Evolutionary conservation across 1,140 invertebrate species (phyloP), one percentile per base, ranked within the genome.

Genomic region (Anoplophora glabripennis): DNA sequence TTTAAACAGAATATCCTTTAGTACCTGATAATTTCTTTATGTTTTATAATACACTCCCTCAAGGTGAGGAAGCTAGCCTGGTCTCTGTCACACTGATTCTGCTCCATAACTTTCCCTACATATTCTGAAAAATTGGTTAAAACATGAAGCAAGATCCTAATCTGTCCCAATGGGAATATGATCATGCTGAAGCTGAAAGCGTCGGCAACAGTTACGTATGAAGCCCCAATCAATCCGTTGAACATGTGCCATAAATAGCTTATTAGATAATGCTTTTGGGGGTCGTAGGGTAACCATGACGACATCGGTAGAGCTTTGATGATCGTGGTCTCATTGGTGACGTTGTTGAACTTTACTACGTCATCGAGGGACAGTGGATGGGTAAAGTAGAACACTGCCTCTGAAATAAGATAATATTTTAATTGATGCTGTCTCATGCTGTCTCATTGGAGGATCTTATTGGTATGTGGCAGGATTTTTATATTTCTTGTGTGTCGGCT

Each of bases 251-350:
- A 62, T 4, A 53, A 3, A n/a, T 57, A 62, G 18, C 47, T 37
- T 57, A 38, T 34, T 28, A 56, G 18, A 41, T 61, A 61, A n/a
- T 52, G 34, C 7, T 41, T 42, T 42, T 61, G 59, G 15, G 56
- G 47, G 21, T 61, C 54, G 40, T 51, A 61, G 4, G 59, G 59
- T 38, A 57, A 57, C 59, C 59, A 61, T 5, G 59, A 56, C 5
- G 59, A 61, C 7, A 61, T 28, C 10, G 59, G 59, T 21, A 61
- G 21, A 7, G 53, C 15, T 15, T 47, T 61, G 15, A 61, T 53
- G 14, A 40, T 1, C 14, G 46, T 12, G 8, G 59, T 61, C 34
- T 44, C 11, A 34, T 61, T 61, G 35, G 40, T 33, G 10, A 11
- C 10, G 11, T 1, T 11, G 34, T 38, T 15, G 10, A 17, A 52